Percentiles rank a stretch among this genome's conserved stretches.
phyloP scores from a whole-genome alignment of 2,797 vertebrate species.

The Euphonia xanthogaster region DNA sequence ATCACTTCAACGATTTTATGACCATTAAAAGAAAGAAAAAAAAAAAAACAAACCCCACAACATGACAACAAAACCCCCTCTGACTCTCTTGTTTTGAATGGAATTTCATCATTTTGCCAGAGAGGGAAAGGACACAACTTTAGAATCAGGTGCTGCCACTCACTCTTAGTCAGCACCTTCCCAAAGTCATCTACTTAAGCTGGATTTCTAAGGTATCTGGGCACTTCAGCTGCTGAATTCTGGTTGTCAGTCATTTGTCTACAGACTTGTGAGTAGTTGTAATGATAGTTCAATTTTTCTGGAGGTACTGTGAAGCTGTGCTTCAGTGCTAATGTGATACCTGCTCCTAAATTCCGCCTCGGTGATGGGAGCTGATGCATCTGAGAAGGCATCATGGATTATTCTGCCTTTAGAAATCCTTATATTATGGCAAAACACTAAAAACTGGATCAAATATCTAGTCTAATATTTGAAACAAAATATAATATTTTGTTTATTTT shows the following conservation, averaged over 20 bases:
- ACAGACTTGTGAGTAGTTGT: not conserved
- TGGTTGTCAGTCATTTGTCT: not conserved
- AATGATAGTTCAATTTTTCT: not conserved
- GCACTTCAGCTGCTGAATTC: not conserved
- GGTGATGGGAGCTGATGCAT: not conserved
- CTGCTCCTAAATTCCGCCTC: not conserved
- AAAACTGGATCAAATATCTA: not conserved
- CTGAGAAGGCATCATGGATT: not conserved
- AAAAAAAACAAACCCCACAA: too few relatives aligned
- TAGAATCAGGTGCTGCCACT: not conserved
- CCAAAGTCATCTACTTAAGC: not conserved
- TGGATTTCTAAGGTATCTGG: not conserved
- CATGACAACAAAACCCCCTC: not conserved
- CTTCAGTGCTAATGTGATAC: not conserved
- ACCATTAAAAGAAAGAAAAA: not conserved
- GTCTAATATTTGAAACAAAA: not conserved
- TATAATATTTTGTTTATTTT: not conserved
- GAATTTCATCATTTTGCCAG: not conserved
- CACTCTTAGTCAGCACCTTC: not conserved
- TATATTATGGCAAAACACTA: not conserved
- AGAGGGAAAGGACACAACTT: not conserved
- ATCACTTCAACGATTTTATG: not conserved
- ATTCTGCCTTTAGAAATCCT: not conserved
- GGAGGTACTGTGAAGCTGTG: not conserved
- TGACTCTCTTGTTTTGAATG: not conserved